phyloP scores from a whole-genome alignment of 2,888 invertebrate species.

The Actias luna region DNA sequence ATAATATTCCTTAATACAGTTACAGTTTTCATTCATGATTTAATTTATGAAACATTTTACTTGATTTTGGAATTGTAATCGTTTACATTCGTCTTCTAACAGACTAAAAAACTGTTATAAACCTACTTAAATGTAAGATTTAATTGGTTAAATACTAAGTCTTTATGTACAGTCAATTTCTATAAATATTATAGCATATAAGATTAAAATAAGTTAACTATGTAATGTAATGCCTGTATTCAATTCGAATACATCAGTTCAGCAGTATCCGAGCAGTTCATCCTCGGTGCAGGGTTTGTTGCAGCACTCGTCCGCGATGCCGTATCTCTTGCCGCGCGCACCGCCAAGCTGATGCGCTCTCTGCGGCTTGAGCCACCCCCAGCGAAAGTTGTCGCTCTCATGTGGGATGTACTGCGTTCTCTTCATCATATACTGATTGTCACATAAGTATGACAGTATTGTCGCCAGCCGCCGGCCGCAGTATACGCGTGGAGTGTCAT shows the following conservation, averaged over 20 bases:
- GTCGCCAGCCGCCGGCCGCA: slow-evolving; percentile 8
- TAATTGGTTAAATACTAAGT: no score
- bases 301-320: slow-evolving; percentile 22
- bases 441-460: not conserved
- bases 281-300: slow-evolving; percentile 22
- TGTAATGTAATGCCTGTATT: no score
- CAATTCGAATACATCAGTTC: not conserved
- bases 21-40: no score
- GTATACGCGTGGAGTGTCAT: slow-evolving; percentile 9
- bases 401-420: not conserved
- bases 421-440: not conserved
- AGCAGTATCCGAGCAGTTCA: slow-evolving; percentile 17
- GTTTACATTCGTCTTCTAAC: no score
- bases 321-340: slow-evolving; percentile 8
- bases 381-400: not conserved
- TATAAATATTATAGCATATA: no score
- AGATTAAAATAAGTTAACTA: no score
- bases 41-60: no score
- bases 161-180: no score
- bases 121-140: no score
- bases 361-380: not conserved
- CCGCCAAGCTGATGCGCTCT: not conserved
- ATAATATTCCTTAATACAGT: no score
- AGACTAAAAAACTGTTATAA: no score
- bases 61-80: no score